These are phyloP conservation scores for Nyctereutes procyonoides DNA, from an alignment of 2,113 vertebrate species.

Conservation along the genomic window DNA sequence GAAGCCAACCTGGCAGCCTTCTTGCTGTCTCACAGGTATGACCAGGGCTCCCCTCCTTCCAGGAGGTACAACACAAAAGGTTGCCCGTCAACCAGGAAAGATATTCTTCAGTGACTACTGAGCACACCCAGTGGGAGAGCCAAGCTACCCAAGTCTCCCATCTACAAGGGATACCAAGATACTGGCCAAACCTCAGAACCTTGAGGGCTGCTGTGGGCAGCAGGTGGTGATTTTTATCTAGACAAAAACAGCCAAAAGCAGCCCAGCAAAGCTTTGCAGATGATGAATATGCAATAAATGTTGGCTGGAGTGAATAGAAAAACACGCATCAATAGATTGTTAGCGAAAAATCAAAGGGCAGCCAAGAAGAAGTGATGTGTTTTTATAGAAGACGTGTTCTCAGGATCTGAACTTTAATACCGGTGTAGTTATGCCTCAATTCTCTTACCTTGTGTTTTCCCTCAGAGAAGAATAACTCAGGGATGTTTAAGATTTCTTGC, in stretches of 20 bases:
- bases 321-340: background rate
- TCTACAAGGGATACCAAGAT: background rate
- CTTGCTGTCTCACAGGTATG: conserved; percentile 66
- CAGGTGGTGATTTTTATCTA: background rate
- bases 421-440: background rate
- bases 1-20: conserved; percentile 73
- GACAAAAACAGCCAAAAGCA: background rate
- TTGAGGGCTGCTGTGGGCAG: background rate
- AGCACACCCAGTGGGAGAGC: background rate
- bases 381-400: background rate
- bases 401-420: background rate
- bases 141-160: background rate
- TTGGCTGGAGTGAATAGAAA: background rate
- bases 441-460: background rate
- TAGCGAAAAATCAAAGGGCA: background rate
- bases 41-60: conserved; percentile 73
- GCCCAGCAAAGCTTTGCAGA: background rate
- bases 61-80: conserved; percentile 17
- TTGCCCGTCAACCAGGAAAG: background rate
- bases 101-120: background rate
- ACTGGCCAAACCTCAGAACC: background rate
- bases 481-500: background rate
- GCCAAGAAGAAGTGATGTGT: background rate
- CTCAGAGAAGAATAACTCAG: background rate
- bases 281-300: background rate